Base-by-base conservation (phyloP, 2,888 invertebrate genomes). In the Cantharis rufa region DNA sequence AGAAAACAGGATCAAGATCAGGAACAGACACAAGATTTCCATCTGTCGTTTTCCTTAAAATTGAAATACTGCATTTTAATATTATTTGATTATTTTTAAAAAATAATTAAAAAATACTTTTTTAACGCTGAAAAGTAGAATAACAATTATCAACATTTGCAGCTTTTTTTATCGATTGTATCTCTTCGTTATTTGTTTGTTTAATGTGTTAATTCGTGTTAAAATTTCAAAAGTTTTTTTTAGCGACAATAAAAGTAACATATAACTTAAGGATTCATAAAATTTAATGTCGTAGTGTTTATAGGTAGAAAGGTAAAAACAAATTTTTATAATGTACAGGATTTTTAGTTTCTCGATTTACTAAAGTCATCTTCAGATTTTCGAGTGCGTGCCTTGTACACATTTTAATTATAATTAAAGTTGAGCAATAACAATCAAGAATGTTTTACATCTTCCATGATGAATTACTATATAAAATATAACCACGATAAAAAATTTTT, bases 401-500 rank as follows among this genome's bases (percentile, higher is more conserved):
- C 48, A 7, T 48, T 48, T 48, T 48, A n/a, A 48, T 48, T n/a
- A 48, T 48, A 48, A 48, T 48, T 48, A 48, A 48, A 48, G 48
- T 48, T 48, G 48, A 48, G 48, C n/a, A 48, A 48, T 48, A 48
- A 48, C 48, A 48, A 48, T 48, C 48, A 9, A 9, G 48, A n/a
- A 48, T n/a, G n/a, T 48, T 48, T 48, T 48, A 48, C n/a, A 48
- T 48, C 48, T n/a, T 48, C 48, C n/a, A 48, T n/a, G 48, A 48
- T 48, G 48, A 48, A 48, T 48, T 48, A 48, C n/a, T n/a, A n/a
- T 48, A 48, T 48, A 48, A 48, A 66, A 24, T 24, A 11, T 66
- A 66, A 24, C 15, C 24, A 32, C 69, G 27, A 32, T 61, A 24
- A 76, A 76, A 72, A 72, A 70, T 72, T 76, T 24, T 76, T 76